A percentile compares a stretch with the other conserved stretches of the same genome.
Conservation (phyloP, 2,888 invertebrate genomes). For the Emesis furor region DNA sequence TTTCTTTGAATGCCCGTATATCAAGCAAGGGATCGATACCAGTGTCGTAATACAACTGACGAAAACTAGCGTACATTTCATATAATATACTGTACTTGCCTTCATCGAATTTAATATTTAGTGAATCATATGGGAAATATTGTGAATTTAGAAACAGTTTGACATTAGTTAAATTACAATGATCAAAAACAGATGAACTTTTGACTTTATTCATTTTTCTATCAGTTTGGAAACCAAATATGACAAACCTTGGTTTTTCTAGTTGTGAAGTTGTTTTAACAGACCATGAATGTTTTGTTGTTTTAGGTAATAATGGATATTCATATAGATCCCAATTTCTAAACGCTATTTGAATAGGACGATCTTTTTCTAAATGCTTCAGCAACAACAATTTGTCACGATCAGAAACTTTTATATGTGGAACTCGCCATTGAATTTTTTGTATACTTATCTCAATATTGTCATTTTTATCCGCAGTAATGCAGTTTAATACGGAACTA, state of each 20-base stretch:
- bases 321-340: slow-evolving; percentile 12
- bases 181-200: slow-evolving; percentile 56
- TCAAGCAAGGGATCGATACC: slow-evolving; percentile 64
- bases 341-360: slow-evolving; percentile 57
- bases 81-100: slow-evolving; percentile 72
- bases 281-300: not conserved
- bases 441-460: slow-evolving; percentile 56
- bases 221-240: not conserved
- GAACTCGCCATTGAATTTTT: slow-evolving; percentile 35
- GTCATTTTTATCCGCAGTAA: slow-evolving; percentile 42
- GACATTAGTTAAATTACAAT: slow-evolving; percentile 58
- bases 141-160: slow-evolving; percentile 70
- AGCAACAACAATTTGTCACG: slow-evolving; percentile 40
- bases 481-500: no score
- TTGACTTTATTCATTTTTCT: slow-evolving; percentile 15
- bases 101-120: slow-evolving; percentile 68
- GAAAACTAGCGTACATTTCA: slow-evolving; percentile 70
- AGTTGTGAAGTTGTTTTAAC: not conserved
- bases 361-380: slow-evolving; percentile 74
- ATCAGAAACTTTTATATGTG: slow-evolving; percentile 63
- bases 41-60: slow-evolving; percentile 74
- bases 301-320: not conserved
- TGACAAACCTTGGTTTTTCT: not conserved
- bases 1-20: slow-evolving; percentile 17
- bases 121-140: slow-evolving; percentile 74